phyloP scores from a whole-genome alignment of 2,888 invertebrate genomes.

The Mythimna vitellina region DNA sequence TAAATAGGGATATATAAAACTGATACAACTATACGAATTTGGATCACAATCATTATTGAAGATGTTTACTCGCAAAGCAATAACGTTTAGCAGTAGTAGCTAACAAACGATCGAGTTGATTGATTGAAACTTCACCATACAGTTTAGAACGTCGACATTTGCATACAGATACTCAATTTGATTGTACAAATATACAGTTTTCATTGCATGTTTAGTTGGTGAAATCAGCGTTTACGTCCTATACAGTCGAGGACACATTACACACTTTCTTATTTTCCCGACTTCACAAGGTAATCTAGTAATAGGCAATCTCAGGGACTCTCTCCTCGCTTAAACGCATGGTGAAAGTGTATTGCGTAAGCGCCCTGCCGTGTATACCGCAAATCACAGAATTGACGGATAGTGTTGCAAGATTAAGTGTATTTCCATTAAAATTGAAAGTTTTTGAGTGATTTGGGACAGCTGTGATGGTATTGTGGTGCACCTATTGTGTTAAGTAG shows the following conservation, averaged over 20 bases:
- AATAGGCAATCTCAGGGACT: constrained; percentile 87
- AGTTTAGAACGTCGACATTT: constrained; percentile 23
- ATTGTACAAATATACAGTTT: constrained; percentile 65
- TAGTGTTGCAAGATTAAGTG: constrained; percentile 57
- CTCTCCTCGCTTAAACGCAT: constrained; percentile 87
- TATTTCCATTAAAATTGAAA: constrained; percentile 55
- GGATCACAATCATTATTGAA: constrained; percentile 11
- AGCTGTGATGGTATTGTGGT: neutral
- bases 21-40: neutral
- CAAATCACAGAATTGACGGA: constrained; percentile 82
- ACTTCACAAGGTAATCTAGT: constrained; percentile 86
- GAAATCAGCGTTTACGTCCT: constrained; percentile 74
- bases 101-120: constrained; percentile 24
- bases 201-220: constrained; percentile 68
- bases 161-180: constrained; percentile 57
- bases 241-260: constrained; percentile 75
- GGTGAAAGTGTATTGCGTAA: constrained; percentile 88
- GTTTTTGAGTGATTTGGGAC: constrained; percentile 52
- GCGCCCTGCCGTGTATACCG: constrained; percentile 80
- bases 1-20: no score
- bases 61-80: neutral
- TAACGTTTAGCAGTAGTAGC: constrained; percentile 10
- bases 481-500: neutral
- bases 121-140: constrained; percentile 32
- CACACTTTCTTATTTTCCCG: constrained; percentile 85